Base-by-base conservation (phyloP, 2,797 vertebrate genomes). In the Danio jaintianensis region DNA sequence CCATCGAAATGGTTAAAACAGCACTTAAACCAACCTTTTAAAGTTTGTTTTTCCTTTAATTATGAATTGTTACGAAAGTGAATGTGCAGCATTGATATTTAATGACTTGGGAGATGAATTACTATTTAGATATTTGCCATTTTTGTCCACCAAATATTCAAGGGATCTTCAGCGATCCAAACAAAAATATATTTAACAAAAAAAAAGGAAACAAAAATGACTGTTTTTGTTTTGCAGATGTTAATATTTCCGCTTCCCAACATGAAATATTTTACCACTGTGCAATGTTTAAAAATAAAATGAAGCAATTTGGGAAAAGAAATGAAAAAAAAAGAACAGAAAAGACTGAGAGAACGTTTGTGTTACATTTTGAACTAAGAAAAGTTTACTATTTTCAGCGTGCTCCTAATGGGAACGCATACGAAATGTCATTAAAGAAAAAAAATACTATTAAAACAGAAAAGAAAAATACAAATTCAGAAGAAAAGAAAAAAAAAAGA, bases 21-120 rank as follows among this genome's bases (percentile, higher is more conserved):
- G 93, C 94, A 94, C 93, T 95, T 94, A 92, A 90, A 92, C 90
- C 85, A 88, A 90, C 90, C 90, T 90, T 91, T 90, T 90, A 90
- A 50, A 89, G 86, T 87, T 89, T 81, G 22, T 58, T 71, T 71
- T 10, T 52, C 29, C 29, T 29, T 50, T 69, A 66, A 7, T 53
- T 15, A 58, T 72, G 40, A 77, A 75, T 83, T 90, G 89, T 90
- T 90, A 85, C 86, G 75, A 85, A 84, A 88, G 86, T 85, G 83
- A 87, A 88, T 86, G 85, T 86, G 82, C 86, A 83, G 82, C 83
- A 69, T 64, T 71, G 66, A 83, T 81, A 81, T 85, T 79, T 85
- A 85, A 83, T 74, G 16, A 82, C 18, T 76, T 83, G 82, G 70
- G 75, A 82, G 70, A 83, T 85, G 0, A 77, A 64, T 63, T 75